Conservation (phyloP, 1,140 invertebrate species). For the Anoplolepis gracilipes region DNA sequence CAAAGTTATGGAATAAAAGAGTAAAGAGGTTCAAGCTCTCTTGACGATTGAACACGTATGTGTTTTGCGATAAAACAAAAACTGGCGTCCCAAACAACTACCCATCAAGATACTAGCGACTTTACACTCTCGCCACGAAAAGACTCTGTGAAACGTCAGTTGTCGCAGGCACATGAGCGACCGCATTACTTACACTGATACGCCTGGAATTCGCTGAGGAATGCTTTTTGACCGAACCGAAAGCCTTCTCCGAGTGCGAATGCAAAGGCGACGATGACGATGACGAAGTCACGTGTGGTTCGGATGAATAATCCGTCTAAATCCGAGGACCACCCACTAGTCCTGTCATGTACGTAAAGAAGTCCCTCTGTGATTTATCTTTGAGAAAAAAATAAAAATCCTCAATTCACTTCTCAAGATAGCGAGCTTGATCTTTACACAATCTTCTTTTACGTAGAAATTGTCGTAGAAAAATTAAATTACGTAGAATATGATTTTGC, state of each 20-base stretch:
- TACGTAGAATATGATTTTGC: neutral
- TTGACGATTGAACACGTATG: conserved; percentile 25
- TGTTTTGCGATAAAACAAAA: conserved; percentile 37
- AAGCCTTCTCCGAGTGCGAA: conserved; percentile 46
- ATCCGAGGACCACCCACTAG: conserved; percentile 50
- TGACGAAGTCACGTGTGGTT: conserved; percentile 55
- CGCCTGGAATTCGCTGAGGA: conserved; percentile 62
- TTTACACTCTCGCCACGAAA: conserved; percentile 49
- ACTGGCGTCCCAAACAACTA: neutral
- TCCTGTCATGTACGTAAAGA: conserved; percentile 23
- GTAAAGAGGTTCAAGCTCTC: neutral
- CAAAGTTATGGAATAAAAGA: neutral
- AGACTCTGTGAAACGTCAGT: conserved; percentile 51
- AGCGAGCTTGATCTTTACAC: neutral
- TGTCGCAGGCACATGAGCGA: conserved; percentile 38
- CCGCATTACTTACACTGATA: conserved; percentile 62
- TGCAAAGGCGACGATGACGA: conserved; percentile 61
- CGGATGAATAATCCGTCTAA: conserved; percentile 64
- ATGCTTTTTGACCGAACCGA: conserved; percentile 66
- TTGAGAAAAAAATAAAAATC: conserved; percentile 24
- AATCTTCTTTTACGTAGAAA: neutral
- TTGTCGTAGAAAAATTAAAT: too few species aligned
- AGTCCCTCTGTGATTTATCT: conserved; percentile 41
- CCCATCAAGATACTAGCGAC: conserved; percentile 46
- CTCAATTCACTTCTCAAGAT: conserved; percentile 24